Conservation (phyloP, 2,888 invertebrate species). For the Lochmaea crataegi region DNA sequence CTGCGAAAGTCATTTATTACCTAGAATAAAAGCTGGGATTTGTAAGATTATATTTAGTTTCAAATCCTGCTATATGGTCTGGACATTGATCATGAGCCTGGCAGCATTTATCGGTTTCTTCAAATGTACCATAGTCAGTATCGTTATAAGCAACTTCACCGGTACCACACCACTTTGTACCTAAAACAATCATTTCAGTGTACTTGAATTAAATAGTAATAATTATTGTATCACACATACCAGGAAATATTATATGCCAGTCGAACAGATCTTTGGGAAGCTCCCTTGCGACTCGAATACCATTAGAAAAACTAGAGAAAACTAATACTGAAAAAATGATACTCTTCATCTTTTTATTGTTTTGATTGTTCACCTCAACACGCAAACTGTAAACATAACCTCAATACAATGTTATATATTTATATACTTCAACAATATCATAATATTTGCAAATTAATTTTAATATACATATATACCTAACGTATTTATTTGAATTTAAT, state of each 20-base stretch:
- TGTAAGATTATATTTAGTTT: conserved; percentile 57
- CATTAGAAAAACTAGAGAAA: neutral
- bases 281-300: neutral
- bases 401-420: neutral
- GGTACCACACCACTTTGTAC: conserved; percentile 86
- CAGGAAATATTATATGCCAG: conserved; percentile 1
- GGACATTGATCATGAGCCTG: conserved; percentile 79
- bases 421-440: neutral
- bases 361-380: neutral
- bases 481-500: neutral
- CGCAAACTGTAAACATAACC: neutral
- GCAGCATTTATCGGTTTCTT: conserved; percentile 78
- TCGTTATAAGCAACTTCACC: conserved; percentile 73
- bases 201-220: neutral
- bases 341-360: neutral
- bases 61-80: conserved; percentile 66
- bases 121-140: conserved; percentile 74
- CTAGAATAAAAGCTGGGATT: conserved; percentile 59
- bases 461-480: neutral
- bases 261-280: neutral
- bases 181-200: conserved; percentile 60
- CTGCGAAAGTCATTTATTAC: conserved; percentile 42
- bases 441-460: neutral
- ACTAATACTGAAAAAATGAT: neutral
- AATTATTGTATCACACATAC: neutral